phyloP scores from a whole-genome alignment of 2,797 vertebrate species.

The Tadarida brasiliensis region DNA sequence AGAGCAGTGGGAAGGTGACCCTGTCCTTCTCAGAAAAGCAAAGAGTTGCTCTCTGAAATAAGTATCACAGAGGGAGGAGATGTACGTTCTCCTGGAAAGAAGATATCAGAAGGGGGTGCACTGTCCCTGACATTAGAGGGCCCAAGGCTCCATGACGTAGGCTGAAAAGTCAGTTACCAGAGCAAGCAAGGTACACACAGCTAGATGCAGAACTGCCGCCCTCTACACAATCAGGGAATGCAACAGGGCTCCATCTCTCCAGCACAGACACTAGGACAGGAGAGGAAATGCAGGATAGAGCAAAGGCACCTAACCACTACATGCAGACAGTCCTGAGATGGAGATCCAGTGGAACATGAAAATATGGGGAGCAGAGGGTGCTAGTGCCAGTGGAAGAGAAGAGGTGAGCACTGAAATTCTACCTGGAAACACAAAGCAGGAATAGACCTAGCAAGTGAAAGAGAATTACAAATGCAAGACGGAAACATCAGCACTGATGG shows the following conservation, averaged over 20 bases:
- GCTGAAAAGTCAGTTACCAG: background rate
- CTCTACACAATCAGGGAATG: background rate
- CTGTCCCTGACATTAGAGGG: slow-evolving; percentile 17
- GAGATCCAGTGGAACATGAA: background rate
- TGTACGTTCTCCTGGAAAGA: background rate
- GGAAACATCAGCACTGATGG: background rate
- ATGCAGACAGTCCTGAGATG: background rate
- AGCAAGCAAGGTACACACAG: background rate
- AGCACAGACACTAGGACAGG: background rate
- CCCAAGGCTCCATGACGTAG: background rate
- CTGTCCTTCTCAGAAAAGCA: background rate
- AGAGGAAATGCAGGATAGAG: background rate
- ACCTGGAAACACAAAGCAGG: background rate
- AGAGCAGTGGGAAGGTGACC: background rate
- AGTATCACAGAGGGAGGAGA: background rate
- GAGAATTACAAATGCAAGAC: background rate
- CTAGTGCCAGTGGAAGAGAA: background rate
- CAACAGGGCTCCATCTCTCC: too few species aligned
- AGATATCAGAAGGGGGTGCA: background rate
- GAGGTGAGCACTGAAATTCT: background rate
- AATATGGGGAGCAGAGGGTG: background rate
- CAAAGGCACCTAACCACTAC: background rate
- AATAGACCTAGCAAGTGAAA: background rate
- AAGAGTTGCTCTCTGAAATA: background rate
- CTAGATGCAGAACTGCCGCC: background rate